Conservation (phyloP, 2,113 vertebrate species). For the Vidua chalybeata region DNA sequence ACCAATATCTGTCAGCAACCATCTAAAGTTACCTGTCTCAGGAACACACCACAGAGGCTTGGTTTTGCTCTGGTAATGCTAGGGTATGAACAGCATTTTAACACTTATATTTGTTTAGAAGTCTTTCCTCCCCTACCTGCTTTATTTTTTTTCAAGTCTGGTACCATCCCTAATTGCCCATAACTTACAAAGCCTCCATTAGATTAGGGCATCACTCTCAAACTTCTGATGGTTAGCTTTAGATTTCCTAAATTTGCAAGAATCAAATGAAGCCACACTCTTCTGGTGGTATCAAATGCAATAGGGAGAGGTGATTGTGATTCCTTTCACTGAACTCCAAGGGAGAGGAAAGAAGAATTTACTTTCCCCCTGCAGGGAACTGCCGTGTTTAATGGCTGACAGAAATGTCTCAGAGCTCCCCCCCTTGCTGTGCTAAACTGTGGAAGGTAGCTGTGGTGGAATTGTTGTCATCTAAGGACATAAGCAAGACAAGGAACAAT, state of each 20-base stretch:
- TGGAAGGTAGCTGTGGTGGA: background rate
- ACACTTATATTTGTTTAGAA: background rate
- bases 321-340: background rate
- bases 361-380: slow-evolving; percentile 6
- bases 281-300: background rate
- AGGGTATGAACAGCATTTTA: background rate
- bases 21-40: background rate
- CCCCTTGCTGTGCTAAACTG: background rate
- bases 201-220: background rate
- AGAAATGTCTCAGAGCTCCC: background rate
- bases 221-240: background rate
- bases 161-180: background rate
- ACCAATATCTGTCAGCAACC: background rate
- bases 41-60: background rate
- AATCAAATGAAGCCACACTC: background rate
- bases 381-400: background rate
- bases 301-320: background rate
- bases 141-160: background rate
- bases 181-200: background rate
- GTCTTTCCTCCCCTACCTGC: background rate
- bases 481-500: background rate
- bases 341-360: background rate
- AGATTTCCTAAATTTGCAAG: background rate
- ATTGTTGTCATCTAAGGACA: background rate
- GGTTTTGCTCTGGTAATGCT: background rate